phyloP scores from a whole-genome alignment of 2,797 vertebrate genomes.

The Nannoperca obscura region DNA sequence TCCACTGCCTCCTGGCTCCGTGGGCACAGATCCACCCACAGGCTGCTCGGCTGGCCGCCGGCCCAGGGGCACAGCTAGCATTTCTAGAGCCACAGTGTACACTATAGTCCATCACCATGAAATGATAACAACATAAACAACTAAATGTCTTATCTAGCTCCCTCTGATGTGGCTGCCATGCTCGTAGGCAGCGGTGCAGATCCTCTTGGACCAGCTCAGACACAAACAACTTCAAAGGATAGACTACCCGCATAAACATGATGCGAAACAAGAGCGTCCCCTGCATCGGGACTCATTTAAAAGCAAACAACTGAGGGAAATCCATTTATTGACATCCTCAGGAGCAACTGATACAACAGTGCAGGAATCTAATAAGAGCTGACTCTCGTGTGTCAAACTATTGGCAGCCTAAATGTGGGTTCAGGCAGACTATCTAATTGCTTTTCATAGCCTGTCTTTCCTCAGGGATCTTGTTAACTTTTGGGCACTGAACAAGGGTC shows the following conservation, averaged over 20 bases:
- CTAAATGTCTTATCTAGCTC: conserved; percentile 32
- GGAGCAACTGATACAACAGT: conserved; percentile 57
- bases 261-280: conserved; percentile 24
- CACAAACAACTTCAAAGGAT: conserved; percentile 60
- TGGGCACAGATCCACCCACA: conserved; percentile 69
- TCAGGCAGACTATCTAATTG: conserved; percentile 72
- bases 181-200: conserved; percentile 35
- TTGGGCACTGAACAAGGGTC: conserved; percentile 59
- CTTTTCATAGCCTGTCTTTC: conserved; percentile 68
- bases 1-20: conserved; percentile 39
- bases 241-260: conserved; percentile 23
- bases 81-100: conserved; percentile 40
- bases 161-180: conserved; percentile 57
- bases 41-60: conserved; percentile 43
- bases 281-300: conserved; percentile 55
- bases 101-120: conserved; percentile 45
- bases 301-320: conserved; percentile 58
- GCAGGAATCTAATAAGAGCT: conserved; percentile 66
- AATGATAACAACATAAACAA: conserved; percentile 57
- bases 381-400: conserved; percentile 69
- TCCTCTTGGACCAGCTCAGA: conserved; percentile 45
- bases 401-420: conserved; percentile 63
- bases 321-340: conserved; percentile 63
- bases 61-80: conserved; percentile 36
- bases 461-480: conserved; percentile 75